Evolutionary conservation across 2,797 vertebrate genomes (phyloP).

Genomic region (Paramormyrops hopkinsi): DNA sequence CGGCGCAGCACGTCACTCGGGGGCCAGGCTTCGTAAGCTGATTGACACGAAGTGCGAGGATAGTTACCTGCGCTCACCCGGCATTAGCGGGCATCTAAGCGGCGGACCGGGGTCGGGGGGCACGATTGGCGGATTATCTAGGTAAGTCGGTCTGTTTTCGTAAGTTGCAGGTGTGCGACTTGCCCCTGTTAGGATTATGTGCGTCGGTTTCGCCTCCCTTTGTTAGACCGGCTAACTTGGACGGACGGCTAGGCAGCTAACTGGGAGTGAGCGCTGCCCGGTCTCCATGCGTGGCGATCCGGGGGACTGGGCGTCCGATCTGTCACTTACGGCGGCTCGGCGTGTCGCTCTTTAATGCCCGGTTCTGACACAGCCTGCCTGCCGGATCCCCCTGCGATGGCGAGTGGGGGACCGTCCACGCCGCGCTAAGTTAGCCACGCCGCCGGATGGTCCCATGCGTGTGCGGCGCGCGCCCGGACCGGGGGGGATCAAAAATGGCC

Average conservation of each 20-base stretch:
- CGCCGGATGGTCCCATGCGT: not conserved
- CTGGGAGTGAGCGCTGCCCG: not conserved
- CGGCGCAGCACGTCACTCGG: slow-evolving; percentile 19
- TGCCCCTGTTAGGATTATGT: not conserved
- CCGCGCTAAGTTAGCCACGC: not conserved
- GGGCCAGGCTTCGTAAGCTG: slow-evolving; percentile 23
- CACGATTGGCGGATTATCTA: slow-evolving; percentile 29
- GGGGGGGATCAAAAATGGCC: slow-evolving; percentile 26
- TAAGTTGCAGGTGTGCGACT: not conserved
- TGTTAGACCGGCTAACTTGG: slow-evolving; percentile 8
- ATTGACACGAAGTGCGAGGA: slow-evolving; percentile 33
- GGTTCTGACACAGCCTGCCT: not conserved
- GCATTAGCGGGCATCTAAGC: slow-evolving; percentile 27
- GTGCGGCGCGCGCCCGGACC: not conserved
- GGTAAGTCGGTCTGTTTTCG: slow-evolving; percentile 17
- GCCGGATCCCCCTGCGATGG: not conserved
- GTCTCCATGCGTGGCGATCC: too few species aligned
- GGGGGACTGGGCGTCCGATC: not conserved
- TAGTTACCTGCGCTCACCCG: slow-evolving; percentile 25
- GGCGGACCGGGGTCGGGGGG: slow-evolving; percentile 34
- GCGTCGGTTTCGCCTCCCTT: not conserved
- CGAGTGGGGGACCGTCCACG: not conserved
- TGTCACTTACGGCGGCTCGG: not conserved
- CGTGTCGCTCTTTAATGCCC: not conserved
- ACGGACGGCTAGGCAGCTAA: not conserved